Base-by-base conservation (phyloP, 2,797 vertebrate genomes). In the Cephalopachus bancanus region DNA sequence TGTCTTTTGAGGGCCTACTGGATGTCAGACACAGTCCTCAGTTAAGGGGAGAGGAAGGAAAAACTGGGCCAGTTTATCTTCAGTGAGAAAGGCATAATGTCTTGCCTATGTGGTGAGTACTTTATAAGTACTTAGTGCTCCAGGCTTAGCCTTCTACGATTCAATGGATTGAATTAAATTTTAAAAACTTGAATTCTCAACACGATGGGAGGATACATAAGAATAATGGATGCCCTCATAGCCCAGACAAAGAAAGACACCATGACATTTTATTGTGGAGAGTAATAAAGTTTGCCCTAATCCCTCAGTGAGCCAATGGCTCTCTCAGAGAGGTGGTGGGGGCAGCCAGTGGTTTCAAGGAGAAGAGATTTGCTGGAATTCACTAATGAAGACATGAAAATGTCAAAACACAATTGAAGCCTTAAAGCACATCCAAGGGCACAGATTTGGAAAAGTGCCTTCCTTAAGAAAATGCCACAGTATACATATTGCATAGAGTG, bases 361-460 rank as follows among this genome's bases (percentile, higher is more conserved):
- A 87, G 72, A 91, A 89, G 15, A 83, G n/a, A 83, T 89, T 80
- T 84, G 72, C 59, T 96, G 91, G n/a, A 83, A 94, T 67, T 96
- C 28, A 64, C 85, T 92, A 94, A 94, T 76, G 53, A 95, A 96
- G 92, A 80, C 60, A 53, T 79, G 89, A 94, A 97, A 94, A 94
- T 83, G 78, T 95, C 65, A 94, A 96, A 97, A 93, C 81, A 76
- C 76, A 90, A 75, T 51, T 0, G 28, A 96, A 85, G 55, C 14
- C 91, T 95, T 93, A 75, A 96, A 81, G 71, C 44, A 62, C 65
- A 59, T 71, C 69, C 69, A 89, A 95, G 53, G 74, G 14, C 57
- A 86, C 69, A 55, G 62, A 93, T 95, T 88, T 91, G 55, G 65
- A 93, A 89, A 93, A 91, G 64, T 83, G 20, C 37, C 60, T 80